Evolutionary conservation across 2,888 invertebrate genomes (phyloP), one percentile per base, ranked within the genome.

Genomic region (Horisme vitalbata): DNA sequence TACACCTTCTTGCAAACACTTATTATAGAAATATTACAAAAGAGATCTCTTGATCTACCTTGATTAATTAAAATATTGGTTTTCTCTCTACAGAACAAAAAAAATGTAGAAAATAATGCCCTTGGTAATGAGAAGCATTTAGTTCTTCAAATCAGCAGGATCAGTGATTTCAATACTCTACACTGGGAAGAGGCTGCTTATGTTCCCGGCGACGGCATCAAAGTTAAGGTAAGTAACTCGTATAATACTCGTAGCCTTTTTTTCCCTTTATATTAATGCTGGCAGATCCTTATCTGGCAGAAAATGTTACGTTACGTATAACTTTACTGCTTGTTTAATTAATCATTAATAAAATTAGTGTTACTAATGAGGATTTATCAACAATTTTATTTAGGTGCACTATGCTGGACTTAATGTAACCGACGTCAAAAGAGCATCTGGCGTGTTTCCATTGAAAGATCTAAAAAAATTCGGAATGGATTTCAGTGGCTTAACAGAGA

Each of bases 401-500:
- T 44, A 24, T 32, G 36, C 44, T 31, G 44, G 44, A 5, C 26
- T 46, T 5, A 46, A 41, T 13, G 8, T 32, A 24, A 5, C 13
- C 5, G 44, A 44, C 4, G 12, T 44, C 5, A 36, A 44, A 15
- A 37, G 8, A 30, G 44, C 44, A 26, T 12, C 36, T 4, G 36
- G 36, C 2, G 10, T 32, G 1, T 36, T 36, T 11, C 24, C 43
- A 2, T 30, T 31, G n/a, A 35, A 12, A 9, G 20, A 20, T 32
- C 15, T 8, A 20, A 31, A 26, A 3, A 1, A 4, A 4, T 44
- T 36, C 20, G 44, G 44, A 4, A 36, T 44, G 31, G 44, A 44
- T 6, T 44, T 44, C 20, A 44, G 44, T 24, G 44, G 44, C 8
- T 9, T 44, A 2, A 32, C 44, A 3, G 36, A 44, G 2, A 36